A percentile compares a stretch with the other conserved stretches of the same genome.
Evolutionary conservation across 2,797 vertebrate species (phyloP).

Genomic region (Malurus splendens): DNA sequence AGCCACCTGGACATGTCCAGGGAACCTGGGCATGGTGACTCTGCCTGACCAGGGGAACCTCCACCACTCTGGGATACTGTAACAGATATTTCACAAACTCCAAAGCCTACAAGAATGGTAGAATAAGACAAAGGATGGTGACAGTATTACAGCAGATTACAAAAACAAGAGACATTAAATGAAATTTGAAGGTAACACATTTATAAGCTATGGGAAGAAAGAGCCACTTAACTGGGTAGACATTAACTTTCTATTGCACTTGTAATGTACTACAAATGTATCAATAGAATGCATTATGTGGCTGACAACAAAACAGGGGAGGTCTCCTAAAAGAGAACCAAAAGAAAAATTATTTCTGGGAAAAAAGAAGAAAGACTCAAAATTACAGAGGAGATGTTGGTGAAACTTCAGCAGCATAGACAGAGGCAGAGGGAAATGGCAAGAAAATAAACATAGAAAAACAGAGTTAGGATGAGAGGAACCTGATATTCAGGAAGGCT

Average conservation of each 20-base stretch:
- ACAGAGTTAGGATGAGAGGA: background rate
- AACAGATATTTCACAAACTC: background rate
- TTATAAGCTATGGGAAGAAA: background rate
- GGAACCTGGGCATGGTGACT: background rate
- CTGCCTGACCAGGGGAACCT: background rate
- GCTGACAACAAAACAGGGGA: background rate
- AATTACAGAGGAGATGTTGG: background rate
- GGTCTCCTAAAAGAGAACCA: background rate
- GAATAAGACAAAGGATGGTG: background rate
- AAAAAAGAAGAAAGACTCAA: background rate
- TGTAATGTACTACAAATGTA: background rate
- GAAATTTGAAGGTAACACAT: background rate
- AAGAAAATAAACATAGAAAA: background rate
- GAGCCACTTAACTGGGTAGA: background rate
- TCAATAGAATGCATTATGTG: background rate
- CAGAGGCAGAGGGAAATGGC: background rate
- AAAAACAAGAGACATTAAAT: background rate
- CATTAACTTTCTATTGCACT: background rate
- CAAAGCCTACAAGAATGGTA: background rate
- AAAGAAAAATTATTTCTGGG: background rate
- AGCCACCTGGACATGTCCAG: background rate
- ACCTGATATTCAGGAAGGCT: background rate
- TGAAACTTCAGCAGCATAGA: background rate
- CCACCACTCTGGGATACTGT: background rate
- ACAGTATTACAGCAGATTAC: background rate